Evolutionary conservation across 2,113 vertebrate genomes (phyloP).

Genomic region (Paracanthobrama guichenoti): DNA sequence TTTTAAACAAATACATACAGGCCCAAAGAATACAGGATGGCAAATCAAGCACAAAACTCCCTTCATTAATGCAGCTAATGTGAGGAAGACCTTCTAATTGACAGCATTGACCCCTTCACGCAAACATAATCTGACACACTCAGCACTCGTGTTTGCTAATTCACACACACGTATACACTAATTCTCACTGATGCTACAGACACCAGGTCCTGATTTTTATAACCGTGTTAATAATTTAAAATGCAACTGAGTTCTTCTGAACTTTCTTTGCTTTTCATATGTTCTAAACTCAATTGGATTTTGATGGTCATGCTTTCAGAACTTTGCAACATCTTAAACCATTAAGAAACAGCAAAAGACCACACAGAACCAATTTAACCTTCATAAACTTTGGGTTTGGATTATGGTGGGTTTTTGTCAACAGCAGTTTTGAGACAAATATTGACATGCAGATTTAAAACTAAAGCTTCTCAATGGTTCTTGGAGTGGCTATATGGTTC

Average conservation of each 20-base stretch:
- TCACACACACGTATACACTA: conserved; percentile 44
- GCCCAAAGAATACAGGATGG: conserved; percentile 52
- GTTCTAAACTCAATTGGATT: neutral
- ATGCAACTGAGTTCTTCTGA: conserved; percentile 27
- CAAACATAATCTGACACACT: conserved; percentile 44
- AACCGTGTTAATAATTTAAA: conserved; percentile 15
- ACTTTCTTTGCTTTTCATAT: neutral
- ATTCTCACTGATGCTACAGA: conserved; percentile 41
- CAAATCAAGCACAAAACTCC: conserved; percentile 56
- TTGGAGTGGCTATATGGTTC: neutral
- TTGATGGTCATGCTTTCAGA: neutral
- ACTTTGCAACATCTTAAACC: neutral
- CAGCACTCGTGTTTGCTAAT: conserved; percentile 35
- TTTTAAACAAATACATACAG: conserved; percentile 83
- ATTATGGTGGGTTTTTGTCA: neutral
- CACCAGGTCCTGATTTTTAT: conserved; percentile 17
- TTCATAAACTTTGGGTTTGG: neutral
- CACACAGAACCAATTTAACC: neutral
- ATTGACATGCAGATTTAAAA: neutral
- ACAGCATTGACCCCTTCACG: conserved; percentile 50
- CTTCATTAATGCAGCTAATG: conserved; percentile 61
- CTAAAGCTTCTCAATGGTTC: neutral
- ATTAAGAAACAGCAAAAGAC: neutral
- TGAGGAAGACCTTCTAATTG: conserved; percentile 29
- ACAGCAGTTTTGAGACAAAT: neutral